phyloP scores from a whole-genome alignment of 2,797 vertebrate genomes.

The Eulemur coronatus region DNA sequence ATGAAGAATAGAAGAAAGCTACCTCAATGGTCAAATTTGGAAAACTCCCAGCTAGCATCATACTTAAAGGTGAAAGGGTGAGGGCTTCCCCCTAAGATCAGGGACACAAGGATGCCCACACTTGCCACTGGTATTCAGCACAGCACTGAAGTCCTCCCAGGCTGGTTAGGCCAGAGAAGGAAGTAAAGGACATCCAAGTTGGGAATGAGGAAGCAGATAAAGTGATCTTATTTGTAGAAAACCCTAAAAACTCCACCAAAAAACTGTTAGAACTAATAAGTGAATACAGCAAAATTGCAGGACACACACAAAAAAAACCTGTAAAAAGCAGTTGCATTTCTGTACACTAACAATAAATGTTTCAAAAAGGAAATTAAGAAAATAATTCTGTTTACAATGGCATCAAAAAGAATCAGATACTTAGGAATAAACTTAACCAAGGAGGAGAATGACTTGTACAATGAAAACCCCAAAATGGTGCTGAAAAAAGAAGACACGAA shows the following conservation, averaged over 20 bases:
- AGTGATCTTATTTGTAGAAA: not conserved
- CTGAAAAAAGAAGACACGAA: not conserved
- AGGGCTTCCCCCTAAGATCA: not conserved
- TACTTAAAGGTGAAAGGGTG: not conserved
- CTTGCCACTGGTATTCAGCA: not conserved
- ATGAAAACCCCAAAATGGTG: not conserved
- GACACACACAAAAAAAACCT: not conserved
- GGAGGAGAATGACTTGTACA: not conserved
- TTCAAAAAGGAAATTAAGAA: not conserved
- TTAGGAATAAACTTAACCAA: not conserved
- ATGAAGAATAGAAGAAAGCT: not conserved
- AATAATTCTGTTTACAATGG: not conserved
- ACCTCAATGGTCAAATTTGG: too few relatives aligned
- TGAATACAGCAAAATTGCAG: not conserved
- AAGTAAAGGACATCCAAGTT: not conserved
- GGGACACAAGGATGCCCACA: not conserved
- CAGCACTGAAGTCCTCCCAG: not conserved
- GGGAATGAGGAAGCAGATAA: not conserved
- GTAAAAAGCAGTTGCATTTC: not conserved
- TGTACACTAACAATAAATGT: not conserved
- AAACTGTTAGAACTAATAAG: not conserved
- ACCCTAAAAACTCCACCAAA: not conserved
- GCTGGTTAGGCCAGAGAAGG: not conserved
- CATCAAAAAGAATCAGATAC: not conserved
- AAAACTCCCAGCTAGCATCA: not conserved